These are phyloP conservation scores for Synanthedon myopaeformis DNA, from an alignment of 2,888 invertebrate genomes.

Conservation along the genomic window DNA sequence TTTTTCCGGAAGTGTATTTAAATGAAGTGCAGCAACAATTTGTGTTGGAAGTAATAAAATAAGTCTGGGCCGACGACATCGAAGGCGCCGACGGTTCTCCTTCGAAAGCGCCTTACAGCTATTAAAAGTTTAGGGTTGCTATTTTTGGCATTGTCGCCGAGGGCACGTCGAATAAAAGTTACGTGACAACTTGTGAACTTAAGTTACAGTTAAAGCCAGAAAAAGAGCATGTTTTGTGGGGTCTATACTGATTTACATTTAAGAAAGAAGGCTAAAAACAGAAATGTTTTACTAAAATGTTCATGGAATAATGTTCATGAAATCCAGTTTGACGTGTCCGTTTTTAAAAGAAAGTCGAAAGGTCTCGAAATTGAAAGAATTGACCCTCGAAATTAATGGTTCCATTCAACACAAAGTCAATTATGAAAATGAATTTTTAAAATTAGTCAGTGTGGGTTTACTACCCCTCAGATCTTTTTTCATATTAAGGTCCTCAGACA, in stretches of 20 bases:
- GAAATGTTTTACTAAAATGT: too few relatives aligned
- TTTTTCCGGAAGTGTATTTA: constrained; percentile 21
- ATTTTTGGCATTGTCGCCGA: constrained; percentile 48
- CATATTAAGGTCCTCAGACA: too few relatives aligned
- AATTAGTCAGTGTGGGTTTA: too few relatives aligned
- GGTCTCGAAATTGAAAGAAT: too few relatives aligned
- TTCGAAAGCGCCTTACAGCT: constrained; percentile 36
- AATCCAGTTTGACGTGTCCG: too few relatives aligned
- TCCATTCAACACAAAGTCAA: too few relatives aligned
- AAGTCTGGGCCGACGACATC: constrained; percentile 36
- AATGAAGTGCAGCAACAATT: constrained; percentile 52
- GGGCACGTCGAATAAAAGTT: constrained; percentile 17
- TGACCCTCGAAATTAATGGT: too few relatives aligned
- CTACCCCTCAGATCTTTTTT: too few relatives aligned
- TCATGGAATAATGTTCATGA: too few relatives aligned
- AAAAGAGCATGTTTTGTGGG: not conserved
- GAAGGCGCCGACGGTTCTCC: constrained; percentile 41
- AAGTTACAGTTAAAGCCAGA: constrained; percentile 2
- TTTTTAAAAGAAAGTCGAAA: too few relatives aligned
- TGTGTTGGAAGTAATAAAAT: constrained; percentile 57
- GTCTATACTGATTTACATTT: not conserved
- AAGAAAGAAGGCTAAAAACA: not conserved
- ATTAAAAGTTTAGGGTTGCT: constrained; percentile 61
- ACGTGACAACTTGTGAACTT: constrained; percentile 47
- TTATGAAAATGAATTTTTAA: too few relatives aligned